A percentile compares a stretch with the other conserved stretches of the same genome.
Conservation (phyloP, 92 coral and sea anemone species). For the Epizoanthus ramosus region DNA sequence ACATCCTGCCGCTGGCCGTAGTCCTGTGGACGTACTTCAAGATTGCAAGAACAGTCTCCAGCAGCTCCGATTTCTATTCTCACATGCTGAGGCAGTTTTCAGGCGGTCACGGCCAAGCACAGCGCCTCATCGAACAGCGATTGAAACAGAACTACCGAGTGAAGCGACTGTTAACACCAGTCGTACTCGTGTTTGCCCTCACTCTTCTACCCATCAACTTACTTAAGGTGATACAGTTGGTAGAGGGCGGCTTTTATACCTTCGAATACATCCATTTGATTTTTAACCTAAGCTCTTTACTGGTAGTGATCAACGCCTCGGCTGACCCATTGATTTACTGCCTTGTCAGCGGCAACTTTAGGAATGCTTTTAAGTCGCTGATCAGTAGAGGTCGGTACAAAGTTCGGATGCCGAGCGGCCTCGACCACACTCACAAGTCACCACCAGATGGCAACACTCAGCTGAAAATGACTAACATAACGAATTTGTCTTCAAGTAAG, state of each 20-base stretch:
- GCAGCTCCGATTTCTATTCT: constrained; percentile 17
- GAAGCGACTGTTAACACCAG: constrained; percentile 62
- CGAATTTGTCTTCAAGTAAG: constrained; percentile 23
- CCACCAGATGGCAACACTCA: neutral
- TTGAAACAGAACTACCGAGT: constrained; percentile 65
- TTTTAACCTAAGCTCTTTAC: constrained; percentile 35
- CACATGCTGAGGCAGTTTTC: constrained; percentile 33
- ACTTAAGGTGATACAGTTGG: constrained; percentile 18
- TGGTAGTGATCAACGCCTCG: constrained; percentile 48
- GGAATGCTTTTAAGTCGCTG: constrained; percentile 52
- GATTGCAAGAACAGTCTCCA: constrained; percentile 21
- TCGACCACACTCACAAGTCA: neutral
- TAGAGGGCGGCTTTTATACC: neutral
- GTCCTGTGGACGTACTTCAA: constrained; percentile 31
- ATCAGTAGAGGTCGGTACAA: constrained; percentile 36
- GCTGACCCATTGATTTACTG: constrained; percentile 54
- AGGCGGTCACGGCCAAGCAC: constrained; percentile 12
- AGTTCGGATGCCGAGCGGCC: neutral
- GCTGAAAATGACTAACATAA: constrained; percentile 15
- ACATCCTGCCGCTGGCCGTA: constrained; percentile 11
- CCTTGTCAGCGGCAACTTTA: constrained; percentile 52
- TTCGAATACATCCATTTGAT: constrained; percentile 46
- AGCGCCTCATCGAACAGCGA: constrained; percentile 27
- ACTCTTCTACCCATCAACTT: constrained; percentile 57
- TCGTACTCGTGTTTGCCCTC: constrained; percentile 62